Evolutionary conservation across 2,888 invertebrate species (phyloP), one percentile per base, ranked within the genome.

Genomic region (Parnassius glacialis): DNA sequence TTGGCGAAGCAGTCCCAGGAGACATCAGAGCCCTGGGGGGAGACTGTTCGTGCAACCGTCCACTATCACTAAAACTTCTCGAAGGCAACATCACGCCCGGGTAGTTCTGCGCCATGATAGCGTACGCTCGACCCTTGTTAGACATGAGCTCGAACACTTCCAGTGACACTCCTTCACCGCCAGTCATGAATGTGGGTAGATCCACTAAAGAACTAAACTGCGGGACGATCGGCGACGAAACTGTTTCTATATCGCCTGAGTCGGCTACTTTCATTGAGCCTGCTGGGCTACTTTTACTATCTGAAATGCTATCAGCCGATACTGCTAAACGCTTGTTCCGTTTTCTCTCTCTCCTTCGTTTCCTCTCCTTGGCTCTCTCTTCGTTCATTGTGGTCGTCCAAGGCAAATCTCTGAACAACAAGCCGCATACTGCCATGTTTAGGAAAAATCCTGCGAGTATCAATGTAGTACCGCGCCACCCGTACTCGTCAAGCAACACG

Each of bases 391-490:
- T 87, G 12, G 92, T 83, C 56, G 90, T 93, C 92, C 91, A 92
- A 43, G 91, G 92, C 67, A 91, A 76, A 74, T 97, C 97, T 62
- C 96, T 89, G 94, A 97, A 97, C 41, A 97, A 85, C 65, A 95
- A 92, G 0, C 97, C 97, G 79, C 96, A 97, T 1, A 96, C 95
- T 11, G 95, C 94, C 81, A 97, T 93, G 81, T 97, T 96, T 44
- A 97, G 85, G 79, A 97, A 96, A 59, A 96, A 82, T 0, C 96
- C 97, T 2, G 96, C 95, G 52, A 97, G 81, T 62, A 97, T 95
- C n/a, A 97, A 84, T 1, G 95, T 95, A 10, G 96, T 95, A 1
- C 96, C 96, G 52, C 96, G 92, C 97, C 97, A 97, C 0, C 95
- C 96, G 80, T 96, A 97, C 75, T 95, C 94, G 52, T 93, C 93